Percentiles rank a stretch among this genome's conserved stretches.
Conservation (phyloP, 2,113 vertebrate species). For the Papio anubis region DNA sequence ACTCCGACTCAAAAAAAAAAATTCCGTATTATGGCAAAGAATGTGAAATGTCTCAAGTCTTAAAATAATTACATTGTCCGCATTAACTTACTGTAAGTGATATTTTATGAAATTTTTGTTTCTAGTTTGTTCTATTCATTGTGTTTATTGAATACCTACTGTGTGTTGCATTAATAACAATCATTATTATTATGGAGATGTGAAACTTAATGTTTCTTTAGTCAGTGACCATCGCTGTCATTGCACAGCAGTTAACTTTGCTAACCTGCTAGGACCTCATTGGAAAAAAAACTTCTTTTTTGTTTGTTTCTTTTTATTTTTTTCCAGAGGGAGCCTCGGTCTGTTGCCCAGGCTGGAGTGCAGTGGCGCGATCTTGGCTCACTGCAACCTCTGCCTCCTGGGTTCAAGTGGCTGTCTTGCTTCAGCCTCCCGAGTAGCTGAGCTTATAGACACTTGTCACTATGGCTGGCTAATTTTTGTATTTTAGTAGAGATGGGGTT, state of each 20-base stretch:
- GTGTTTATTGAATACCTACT: constrained; percentile 8
- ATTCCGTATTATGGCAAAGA: constrained; percentile 19
- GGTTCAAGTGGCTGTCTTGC: background rate
- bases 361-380: background rate
- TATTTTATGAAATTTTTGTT: constrained; percentile 44
- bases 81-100: constrained; percentile 10
- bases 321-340: too few species aligned
- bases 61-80: background rate
- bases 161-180: constrained; percentile 22
- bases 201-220: background rate
- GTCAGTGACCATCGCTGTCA: background rate
- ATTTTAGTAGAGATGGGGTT: background rate
- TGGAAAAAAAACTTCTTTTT: background rate
- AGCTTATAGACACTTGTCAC: background rate
- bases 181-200: constrained; percentile 23
- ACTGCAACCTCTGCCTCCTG: background rate
- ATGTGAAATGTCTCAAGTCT: background rate
- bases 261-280: background rate
- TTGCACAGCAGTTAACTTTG: background rate
- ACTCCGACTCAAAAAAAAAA: too few species aligned
- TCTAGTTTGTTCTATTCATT: background rate
- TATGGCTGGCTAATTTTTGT: background rate
- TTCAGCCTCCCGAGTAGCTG: background rate
- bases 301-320: too few species aligned
- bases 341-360: too few species aligned